These are phyloP conservation scores for Formica exsecta DNA, from an alignment of 1,140 invertebrate genomes.

Conservation along the genomic window DNA sequence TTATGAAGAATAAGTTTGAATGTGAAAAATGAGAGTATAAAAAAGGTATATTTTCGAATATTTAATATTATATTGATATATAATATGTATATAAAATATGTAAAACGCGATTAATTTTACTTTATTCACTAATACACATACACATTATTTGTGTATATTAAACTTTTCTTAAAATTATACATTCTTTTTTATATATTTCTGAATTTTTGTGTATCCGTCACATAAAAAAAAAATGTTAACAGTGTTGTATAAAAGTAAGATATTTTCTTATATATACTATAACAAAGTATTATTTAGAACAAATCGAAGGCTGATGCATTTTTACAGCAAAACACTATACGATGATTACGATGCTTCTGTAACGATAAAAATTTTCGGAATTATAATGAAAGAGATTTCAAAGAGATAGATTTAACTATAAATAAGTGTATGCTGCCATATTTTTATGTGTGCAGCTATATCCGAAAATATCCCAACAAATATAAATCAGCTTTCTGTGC, in stretches of 20 bases:
- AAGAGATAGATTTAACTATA: slow-evolving; percentile 51
- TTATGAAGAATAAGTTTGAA: slow-evolving; percentile 16
- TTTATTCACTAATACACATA: neutral
- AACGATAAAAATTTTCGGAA: slow-evolving; percentile 53
- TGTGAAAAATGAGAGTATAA: neutral
- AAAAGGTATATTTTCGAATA: slow-evolving; percentile 11
- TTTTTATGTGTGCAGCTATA: slow-evolving; percentile 42
- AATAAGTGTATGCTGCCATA: neutral
- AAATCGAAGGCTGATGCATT: slow-evolving; percentile 68
- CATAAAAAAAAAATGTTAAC: slow-evolving; percentile 4
- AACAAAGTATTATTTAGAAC: slow-evolving; percentile 66
- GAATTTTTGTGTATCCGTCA: neutral
- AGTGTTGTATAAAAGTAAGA: slow-evolving; percentile 56
- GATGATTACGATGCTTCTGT: slow-evolving; percentile 44
- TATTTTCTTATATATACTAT: slow-evolving; percentile 69
- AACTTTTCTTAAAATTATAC: slow-evolving; percentile 5
- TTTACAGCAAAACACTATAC: slow-evolving; percentile 48
- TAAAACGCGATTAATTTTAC: slow-evolving; percentile 1
- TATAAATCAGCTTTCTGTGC: slow-evolving; percentile 68
- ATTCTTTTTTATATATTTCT: slow-evolving; percentile 31
- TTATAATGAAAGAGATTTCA: slow-evolving; percentile 20
- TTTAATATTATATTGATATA: slow-evolving; percentile 27
- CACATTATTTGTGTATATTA: slow-evolving; percentile 1
- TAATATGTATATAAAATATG: slow-evolving; percentile 13
- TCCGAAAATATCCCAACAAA: slow-evolving; percentile 17